Conservation (phyloP, 2,113 vertebrate species). For the Microcebus jonahi region DNA sequence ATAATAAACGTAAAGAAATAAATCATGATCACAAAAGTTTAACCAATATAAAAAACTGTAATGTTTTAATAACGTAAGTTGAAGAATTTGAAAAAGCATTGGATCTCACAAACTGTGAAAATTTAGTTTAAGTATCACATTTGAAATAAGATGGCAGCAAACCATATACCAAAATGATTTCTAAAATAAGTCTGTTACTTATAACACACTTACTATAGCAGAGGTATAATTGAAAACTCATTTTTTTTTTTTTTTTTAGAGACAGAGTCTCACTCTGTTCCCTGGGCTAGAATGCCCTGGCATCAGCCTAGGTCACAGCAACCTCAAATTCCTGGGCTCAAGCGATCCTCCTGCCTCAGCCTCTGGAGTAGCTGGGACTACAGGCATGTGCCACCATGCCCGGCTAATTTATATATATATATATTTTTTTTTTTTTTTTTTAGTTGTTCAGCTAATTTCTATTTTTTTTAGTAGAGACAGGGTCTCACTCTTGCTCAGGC, state of each 20-base stretch:
- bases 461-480: too few species aligned
- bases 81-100: neutral
- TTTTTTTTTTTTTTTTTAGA: neutral
- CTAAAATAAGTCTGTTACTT: constrained; percentile 45
- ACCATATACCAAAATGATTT: neutral
- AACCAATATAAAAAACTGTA: neutral
- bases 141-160: constrained; percentile 11
- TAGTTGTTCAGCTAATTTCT: too few species aligned
- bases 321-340: too few species aligned
- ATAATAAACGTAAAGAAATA: neutral
- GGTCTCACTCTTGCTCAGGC: too few species aligned
- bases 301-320: too few species aligned
- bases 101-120: constrained; percentile 21
- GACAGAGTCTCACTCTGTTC: too few species aligned
- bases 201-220: neutral
- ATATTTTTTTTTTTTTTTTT: too few species aligned
- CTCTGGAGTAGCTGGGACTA: too few species aligned
- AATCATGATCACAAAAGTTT: neutral
- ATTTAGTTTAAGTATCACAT: constrained; percentile 44
- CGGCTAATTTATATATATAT: too few species aligned
- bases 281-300: too few species aligned
- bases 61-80: neutral
- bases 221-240: constrained; percentile 16
- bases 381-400: too few species aligned
- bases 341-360: too few species aligned